Evolutionary conservation across 2,113 vertebrate genomes (phyloP), one percentile per base, ranked within the genome.

Genomic region (Hippopotamus amphibius): DNA sequence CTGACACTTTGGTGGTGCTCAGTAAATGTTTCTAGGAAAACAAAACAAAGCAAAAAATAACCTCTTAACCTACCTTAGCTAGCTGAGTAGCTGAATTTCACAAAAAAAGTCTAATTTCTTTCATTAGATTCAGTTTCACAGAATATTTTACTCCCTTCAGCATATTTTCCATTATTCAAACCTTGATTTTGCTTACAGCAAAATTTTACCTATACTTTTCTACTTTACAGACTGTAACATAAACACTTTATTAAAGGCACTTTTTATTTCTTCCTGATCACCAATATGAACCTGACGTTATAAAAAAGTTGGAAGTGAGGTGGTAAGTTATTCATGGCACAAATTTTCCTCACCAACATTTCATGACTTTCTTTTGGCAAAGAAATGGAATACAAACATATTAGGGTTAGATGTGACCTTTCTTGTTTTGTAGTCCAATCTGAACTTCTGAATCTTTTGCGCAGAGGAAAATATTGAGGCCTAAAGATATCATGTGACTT

Each of bases 361-460:
- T 85, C 21, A 4, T 46, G 11, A 88, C 10, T 90, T 66, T 66
- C n/a, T 81, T 53, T 88, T 71, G 48, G 61, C 41, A 87, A 92
- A 87, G 22, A 26, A 94, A 95, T 50, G 17, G 33, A 82, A 57
- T 55, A 57, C 33, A 55, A 71, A 96, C 65, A 80, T 50, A 86
- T 57, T 87, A 89, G 37, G 37, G 2, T 3, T 33, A 76, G 2
- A 90, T 61, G 43, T 81, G 26, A 84, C 59, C 2, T 61, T 61
- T 72, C n/a, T 14, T 63, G 8, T 82, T 81, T 88, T 83, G 9
- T 74, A 83, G 37, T 74, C 16, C 48, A 93, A 91, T 21, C 21
- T 93, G 1, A 0, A 85, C 16, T 93, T 61, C 71, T 37, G 9
- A 59, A 63, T 87, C 17, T 72, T 90, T 65, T 69, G 12, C 43